These are phyloP conservation scores for Pandemis cinnamomeana DNA, from an alignment of 2,888 invertebrate species.

Conservation along the genomic window DNA sequence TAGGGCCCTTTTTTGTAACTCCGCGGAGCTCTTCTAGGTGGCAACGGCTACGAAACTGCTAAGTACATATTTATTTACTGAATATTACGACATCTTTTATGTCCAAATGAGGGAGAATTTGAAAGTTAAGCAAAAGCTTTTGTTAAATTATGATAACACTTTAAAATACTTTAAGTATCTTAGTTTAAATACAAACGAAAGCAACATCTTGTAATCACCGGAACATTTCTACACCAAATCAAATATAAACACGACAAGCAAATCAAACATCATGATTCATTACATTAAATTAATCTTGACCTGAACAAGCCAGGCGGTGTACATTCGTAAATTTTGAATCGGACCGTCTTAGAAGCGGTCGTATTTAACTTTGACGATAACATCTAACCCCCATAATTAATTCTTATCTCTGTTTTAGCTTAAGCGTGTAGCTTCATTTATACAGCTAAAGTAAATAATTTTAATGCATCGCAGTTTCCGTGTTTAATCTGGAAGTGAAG, in stretches of 20 bases:
- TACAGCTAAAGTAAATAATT: neutral
- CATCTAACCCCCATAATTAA: conserved; percentile 5
- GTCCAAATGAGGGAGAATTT: neutral
- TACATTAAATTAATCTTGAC: neutral
- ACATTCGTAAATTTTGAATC: neutral
- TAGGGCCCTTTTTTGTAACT: neutral
- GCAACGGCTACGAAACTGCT: neutral
- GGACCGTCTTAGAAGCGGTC: neutral
- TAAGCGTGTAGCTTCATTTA: neutral
- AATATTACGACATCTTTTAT: neutral
- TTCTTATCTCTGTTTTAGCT: conserved; percentile 7
- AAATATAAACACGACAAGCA: neutral
- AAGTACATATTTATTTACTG: neutral
- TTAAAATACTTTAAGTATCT: neutral
- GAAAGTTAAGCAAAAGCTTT: neutral
- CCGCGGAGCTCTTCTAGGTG: neutral
- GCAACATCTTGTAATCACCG: neutral
- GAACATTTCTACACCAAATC: neutral
- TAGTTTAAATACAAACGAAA: neutral
- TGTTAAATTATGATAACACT: neutral
- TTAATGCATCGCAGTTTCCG: conserved; percentile 4
- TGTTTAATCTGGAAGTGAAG: neutral
- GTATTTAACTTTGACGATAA: conserved; percentile 6
- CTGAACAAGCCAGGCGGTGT: neutral
- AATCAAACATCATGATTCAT: neutral